Base-by-base conservation (phyloP, 1,140 invertebrate species). In the Agraylea sexmaculata region DNA sequence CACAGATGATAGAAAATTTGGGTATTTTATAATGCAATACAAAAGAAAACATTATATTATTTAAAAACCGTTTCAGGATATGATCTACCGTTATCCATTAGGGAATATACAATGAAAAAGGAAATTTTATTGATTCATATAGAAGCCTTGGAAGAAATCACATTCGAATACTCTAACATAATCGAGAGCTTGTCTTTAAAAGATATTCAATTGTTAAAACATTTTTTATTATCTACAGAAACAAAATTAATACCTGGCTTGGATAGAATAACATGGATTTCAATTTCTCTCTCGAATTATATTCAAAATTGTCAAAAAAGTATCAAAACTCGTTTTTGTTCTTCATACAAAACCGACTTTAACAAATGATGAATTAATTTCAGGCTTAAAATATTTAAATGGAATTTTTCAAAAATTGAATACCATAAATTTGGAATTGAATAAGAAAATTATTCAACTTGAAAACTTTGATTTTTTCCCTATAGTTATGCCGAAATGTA, bases 251-350 rank as follows among this genome's bases (percentile, higher is more conserved):
- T 83, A 40, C 82, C 84, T 17, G 87, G 87, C 5, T 57, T 83
- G 0, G 79, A 77, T 4, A 70, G 87, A 19, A 76, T 88, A 19
- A 85, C 80, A 37, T 92, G 87, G 87, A 80, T 77, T 43, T 86
- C 84, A 1, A 63, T 90, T 2, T 77, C 79, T 10, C 87, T 91
- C 30, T 64, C 64, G 22, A 82, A 88, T 36, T 91, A 82, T 53
- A 70, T 75, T 10, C 46, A 59, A 0, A 63, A 63, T 16, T 82
- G 78, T 50, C 54, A 58, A 31, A 55, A 58, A 28, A 47, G 56
- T 44, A 21, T 30, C 20, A 31, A 29, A 30, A 25, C 23, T 18
- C 7, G 33, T 45, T 13, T 10, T 31, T 38, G 16, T 19, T 36
- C n/a, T n/a, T n/a, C n/a, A n/a, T n/a, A n/a, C n/a, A n/a, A n/a